Conservation (phyloP, 2,797 vertebrate species). For the Phoeniculus purpureus region DNA sequence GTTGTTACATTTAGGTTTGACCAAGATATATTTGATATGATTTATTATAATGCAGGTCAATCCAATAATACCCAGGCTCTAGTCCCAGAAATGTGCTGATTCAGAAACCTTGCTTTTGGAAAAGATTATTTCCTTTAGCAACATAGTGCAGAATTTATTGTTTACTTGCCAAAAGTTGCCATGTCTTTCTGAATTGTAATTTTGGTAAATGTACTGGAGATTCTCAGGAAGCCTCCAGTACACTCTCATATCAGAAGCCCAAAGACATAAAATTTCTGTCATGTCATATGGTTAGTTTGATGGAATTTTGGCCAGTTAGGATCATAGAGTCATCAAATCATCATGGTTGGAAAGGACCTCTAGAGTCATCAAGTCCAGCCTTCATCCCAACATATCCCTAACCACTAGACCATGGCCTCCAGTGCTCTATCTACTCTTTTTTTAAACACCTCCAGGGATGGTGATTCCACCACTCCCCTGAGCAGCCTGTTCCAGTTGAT, state of each 20-base stretch:
- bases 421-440: no score
- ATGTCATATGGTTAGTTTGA: not conserved
- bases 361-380: no score
- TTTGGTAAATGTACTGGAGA: not conserved
- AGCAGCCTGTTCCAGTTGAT: no score
- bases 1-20: not conserved
- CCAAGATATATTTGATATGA: not conserved
- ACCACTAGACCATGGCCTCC: no score
- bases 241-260: not conserved
- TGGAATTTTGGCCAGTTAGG: not conserved
- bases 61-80: not conserved
- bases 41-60: not conserved
- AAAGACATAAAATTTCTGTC: not conserved
- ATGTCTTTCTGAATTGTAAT: not conserved
- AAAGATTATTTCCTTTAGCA: not conserved
- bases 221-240: not conserved
- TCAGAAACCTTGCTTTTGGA: not conserved
- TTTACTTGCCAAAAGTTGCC: slow-evolving; percentile 7
- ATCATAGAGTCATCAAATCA: no score
- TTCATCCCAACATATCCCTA: no score
- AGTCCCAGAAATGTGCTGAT: not conserved
- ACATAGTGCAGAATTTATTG: not conserved
- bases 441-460: no score
- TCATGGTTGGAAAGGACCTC: no score
- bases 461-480: no score